These are phyloP conservation scores for Chanos chanos DNA, from an alignment of 2,797 vertebrate species.

Conservation along the genomic window DNA sequence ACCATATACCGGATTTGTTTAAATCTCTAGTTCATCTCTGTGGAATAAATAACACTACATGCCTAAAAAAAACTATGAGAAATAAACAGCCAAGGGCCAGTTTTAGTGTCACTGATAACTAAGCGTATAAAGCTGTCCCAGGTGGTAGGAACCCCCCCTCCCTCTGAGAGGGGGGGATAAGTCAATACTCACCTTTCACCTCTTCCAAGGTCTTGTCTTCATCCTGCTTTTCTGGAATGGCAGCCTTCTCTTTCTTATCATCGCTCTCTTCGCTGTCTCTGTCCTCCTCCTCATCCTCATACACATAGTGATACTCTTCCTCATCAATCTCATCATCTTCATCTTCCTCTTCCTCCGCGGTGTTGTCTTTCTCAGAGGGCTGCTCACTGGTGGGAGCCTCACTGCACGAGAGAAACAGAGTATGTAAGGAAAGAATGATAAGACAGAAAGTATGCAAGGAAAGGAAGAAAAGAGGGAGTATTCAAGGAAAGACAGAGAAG, in stretches of 20 bases:
- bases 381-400: slow-evolving; percentile 57
- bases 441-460: background rate
- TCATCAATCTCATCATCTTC: slow-evolving; percentile 78
- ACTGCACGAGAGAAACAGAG: slow-evolving; percentile 39
- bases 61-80: too few species aligned
- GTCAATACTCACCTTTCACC: slow-evolving; percentile 81
- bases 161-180: too few species aligned
- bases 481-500: background rate
- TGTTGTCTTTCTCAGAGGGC: slow-evolving; percentile 58
- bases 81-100: too few species aligned
- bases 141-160: too few species aligned
- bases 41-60: too few species aligned
- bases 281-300: slow-evolving; percentile 74
- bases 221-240: slow-evolving; percentile 56
- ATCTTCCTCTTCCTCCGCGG: slow-evolving; percentile 46
- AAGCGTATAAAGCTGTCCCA: too few species aligned
- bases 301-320: slow-evolving; percentile 72
- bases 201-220: slow-evolving; percentile 81
- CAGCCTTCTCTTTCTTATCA: slow-evolving; percentile 69
- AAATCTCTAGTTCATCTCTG: too few species aligned
- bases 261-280: slow-evolving; percentile 75
- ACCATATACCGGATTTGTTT: too few species aligned
- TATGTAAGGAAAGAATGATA: background rate
- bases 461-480: too few species aligned
- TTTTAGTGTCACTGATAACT: too few species aligned